A percentile compares a stretch with the other conserved stretches of the same genome.
Conservation (phyloP, 2,797 vertebrate genomes). For the Babyrousa celebensis region DNA sequence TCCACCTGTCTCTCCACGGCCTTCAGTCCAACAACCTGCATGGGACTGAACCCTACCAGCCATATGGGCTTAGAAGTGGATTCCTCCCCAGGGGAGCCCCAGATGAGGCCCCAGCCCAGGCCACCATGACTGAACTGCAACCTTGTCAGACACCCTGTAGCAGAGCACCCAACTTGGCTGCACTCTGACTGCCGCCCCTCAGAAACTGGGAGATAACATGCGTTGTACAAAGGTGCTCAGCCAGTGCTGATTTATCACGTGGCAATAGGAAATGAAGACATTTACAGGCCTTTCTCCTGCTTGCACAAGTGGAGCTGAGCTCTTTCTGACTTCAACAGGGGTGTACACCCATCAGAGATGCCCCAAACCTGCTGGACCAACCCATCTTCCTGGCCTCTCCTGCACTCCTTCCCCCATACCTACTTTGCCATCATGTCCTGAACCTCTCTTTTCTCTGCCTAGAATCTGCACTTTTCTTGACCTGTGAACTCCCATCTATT, state of each 20-base stretch:
- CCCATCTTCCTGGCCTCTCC: not conserved
- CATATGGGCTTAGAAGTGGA: not conserved
- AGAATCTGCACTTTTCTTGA: not conserved
- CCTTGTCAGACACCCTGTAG: not conserved
- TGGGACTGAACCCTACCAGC: not conserved
- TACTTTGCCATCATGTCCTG: not conserved
- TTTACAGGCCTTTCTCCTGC: not conserved
- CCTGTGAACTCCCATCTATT: not conserved
- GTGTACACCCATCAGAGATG: not conserved
- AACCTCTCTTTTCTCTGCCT: not conserved
- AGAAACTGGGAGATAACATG: not conserved
- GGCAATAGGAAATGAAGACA: not conserved
- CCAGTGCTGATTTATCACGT: not conserved
- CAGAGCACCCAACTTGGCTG: not conserved
- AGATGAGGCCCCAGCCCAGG: not conserved
- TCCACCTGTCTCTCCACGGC: not conserved
- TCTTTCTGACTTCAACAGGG: not conserved
- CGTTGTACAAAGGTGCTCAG: not conserved
- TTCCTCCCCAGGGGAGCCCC: not conserved
- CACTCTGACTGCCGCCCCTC: not conserved
- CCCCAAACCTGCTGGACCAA: rapidly evolving
- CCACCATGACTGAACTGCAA: not conserved
- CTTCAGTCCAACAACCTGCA: not conserved
- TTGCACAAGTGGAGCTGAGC: not conserved
- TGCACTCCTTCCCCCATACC: not conserved